Evolutionary conservation across 2,888 invertebrate genomes (phyloP), one percentile per base, ranked within the genome.

Genomic region (Acrobasis consociella): DNA sequence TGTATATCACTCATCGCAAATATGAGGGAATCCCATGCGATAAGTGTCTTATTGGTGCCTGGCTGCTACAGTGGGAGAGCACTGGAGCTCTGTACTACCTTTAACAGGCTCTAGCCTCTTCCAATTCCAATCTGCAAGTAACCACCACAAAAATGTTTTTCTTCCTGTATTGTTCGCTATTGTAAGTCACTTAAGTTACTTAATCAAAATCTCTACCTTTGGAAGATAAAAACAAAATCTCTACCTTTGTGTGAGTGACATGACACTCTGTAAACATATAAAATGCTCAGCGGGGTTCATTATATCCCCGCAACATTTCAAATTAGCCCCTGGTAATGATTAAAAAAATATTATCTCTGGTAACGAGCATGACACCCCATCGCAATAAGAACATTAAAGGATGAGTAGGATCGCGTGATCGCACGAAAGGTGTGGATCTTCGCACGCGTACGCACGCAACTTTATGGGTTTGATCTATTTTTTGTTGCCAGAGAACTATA

Each of bases 381-480:
- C 56, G 62, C 50, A 17, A 66, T 68, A 66, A 22, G 62, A 62
- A 62, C 39, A 66, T 64, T 64, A 60, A 64, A 56, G 66, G 68
- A 75, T 77, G 79, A 78, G 74, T 76, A 74, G 38, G 66, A 83
- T 90, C 77, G 91, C 91, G 89, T 91, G 91, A 73, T 61, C 62
- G 53, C 53, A 13, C 55, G 62, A 46, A 68, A 65, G 89, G 84
- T 90, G 91, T 72, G 70, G 74, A 66, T 69, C 69, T 91, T 91
- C 91, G 78, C 91, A 91, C 90, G 89, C 74, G 66, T 63, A 49
- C 65, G 65, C 89, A 89, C 87, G 89, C 89, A 78, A 86, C 56
- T 56, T 42, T 42, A 42, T 10, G 16, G 5, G 11, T 22, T 15
- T 13, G 38, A 46, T 46, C n/a, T 46, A 46, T 46, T 46, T 13